Base-by-base conservation (phyloP, 1,140 invertebrate species). In the Ceratina australensis region DNA sequence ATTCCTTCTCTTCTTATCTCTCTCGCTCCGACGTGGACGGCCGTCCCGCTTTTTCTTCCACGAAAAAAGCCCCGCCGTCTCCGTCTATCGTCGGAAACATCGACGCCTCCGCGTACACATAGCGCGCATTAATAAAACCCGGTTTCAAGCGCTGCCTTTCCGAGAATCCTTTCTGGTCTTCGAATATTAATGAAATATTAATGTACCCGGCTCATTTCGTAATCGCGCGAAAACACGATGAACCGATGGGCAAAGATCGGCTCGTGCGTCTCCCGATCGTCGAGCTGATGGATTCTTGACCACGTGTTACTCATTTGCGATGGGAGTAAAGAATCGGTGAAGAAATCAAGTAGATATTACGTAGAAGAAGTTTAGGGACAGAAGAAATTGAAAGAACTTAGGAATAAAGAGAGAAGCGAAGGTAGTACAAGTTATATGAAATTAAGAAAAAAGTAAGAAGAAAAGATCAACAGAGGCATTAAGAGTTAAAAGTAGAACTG, bases 171-270 rank as follows among this genome's bases (percentile, higher is more conserved):
- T 42, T 56, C 50, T 42, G 28, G 26, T 15, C 33, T 18, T n/a
- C 33, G 66, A 77, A 69, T 77, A 77, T 77, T 77, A 77, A 77
- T 77, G 74, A 77, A 69, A 77, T 77, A 77, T 77, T 77, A 77
- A 77, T 77, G 74, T 61, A 54, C 65, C n/a, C 56, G 26, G 15
- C 54, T 59, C 57, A 56, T 77, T 77, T 77, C 74, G 74, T 77
- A 77, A 69, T 52, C 73, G 73, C 66, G 74, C 74, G 66, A 77
- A 77, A 77, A 77, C 74, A 77, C 66, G 74, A 52, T 69, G 74
- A 77, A 47, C 74, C 66, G 69, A 77, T 71, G 74, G 22, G 20
- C 57, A 77, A 77, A 77, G 74, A 71, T 77, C 74, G 26, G 68
- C 73, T 24, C 52, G 57, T 54, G 28, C 28, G 28, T 33, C 28